phyloP scores from a whole-genome alignment of 1,140 invertebrate species.

The Drosophila guanche region DNA sequence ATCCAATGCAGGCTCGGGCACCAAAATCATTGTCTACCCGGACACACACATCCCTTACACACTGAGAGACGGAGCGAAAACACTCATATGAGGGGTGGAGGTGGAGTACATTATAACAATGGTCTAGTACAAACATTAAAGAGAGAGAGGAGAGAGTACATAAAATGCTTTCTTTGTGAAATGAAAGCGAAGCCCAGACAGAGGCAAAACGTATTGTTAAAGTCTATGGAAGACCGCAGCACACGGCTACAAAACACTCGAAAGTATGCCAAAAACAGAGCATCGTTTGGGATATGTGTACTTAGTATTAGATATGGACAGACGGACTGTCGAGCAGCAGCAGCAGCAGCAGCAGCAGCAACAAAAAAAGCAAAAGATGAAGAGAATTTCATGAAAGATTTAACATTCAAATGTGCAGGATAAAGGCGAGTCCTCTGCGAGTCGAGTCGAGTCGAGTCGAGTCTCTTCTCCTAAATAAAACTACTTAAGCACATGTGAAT shows the following conservation, averaged over 20 bases:
- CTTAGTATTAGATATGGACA: conserved; percentile 51
- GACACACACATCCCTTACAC: not conserved
- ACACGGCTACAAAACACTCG: conserved; percentile 35
- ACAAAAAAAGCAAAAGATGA: conserved; percentile 6
- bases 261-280: conserved; percentile 28
- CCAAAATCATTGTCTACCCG: conserved; percentile 17
- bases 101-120: conserved; percentile 72
- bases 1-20: conserved; percentile 39
- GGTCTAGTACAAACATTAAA: conserved; percentile 71
- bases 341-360: not conserved
- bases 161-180: conserved; percentile 77
- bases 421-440: conserved; percentile 18
- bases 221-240: conserved; percentile 64
- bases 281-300: conserved; percentile 45
- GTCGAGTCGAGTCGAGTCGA: conserved; percentile 12
- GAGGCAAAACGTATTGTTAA: conserved; percentile 66
- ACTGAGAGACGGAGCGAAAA: too few species aligned
- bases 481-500: conserved; percentile 78
- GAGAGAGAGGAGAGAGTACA: conserved; percentile 43
- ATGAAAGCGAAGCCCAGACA: conserved; percentile 58
- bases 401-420: conserved; percentile 78
- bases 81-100: not conserved
- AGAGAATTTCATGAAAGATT: conserved; percentile 77
- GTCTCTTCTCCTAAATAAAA: conserved; percentile 68
- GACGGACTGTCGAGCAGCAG: conserved; percentile 18